These are phyloP conservation scores for Petrocephalus microphthalmus DNA, from an alignment of 2,113 vertebrate genomes.

Conservation along the genomic window DNA sequence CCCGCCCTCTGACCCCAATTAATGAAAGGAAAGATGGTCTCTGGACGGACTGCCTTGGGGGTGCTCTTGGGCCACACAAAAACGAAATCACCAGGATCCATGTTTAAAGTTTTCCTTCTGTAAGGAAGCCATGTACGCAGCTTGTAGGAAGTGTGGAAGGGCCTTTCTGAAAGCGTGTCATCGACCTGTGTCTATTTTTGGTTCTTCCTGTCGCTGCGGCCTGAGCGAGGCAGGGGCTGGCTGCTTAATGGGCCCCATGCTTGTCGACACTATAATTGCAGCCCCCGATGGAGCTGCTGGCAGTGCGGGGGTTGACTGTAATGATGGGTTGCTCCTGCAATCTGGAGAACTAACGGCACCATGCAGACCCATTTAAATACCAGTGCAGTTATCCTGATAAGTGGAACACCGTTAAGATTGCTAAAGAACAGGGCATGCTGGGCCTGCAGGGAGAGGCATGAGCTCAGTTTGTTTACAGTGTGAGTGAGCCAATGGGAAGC, in stretches of 20 bases:
- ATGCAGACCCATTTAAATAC: background rate
- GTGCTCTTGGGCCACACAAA: background rate
- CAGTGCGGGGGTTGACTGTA: background rate
- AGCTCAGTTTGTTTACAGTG: background rate
- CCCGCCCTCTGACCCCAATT: constrained; percentile 11
- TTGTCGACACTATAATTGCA: constrained; percentile 5
- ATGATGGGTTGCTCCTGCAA: background rate
- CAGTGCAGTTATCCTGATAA: background rate
- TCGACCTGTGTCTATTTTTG: background rate
- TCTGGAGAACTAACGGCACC: background rate
- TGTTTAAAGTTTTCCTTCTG: background rate
- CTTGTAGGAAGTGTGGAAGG: background rate
- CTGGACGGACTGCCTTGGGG: background rate
- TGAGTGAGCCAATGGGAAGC: background rate
- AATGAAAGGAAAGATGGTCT: constrained; percentile 6
- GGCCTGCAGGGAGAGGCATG: background rate
- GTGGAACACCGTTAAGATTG: background rate
- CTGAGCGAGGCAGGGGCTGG: background rate
- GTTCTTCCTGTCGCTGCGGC: background rate
- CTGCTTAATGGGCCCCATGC: background rate
- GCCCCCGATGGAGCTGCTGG: background rate
- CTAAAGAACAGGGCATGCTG: background rate
- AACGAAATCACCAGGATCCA: background rate
- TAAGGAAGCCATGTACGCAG: background rate
- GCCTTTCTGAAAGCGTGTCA: background rate